Base-by-base conservation (phyloP, 2,888 invertebrate species). In the Macrosiphum euphorbiae region DNA sequence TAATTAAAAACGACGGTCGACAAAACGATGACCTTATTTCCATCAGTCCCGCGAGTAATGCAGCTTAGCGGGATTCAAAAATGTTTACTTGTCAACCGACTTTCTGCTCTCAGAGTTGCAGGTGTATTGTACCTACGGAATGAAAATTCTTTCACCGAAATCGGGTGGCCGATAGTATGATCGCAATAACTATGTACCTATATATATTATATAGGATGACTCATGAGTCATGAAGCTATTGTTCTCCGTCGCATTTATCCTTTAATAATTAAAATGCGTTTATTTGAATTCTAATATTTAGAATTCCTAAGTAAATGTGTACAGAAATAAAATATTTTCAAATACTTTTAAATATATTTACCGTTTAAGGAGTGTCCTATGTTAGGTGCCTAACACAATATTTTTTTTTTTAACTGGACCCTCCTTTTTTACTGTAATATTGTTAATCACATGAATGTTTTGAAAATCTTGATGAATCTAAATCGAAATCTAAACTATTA, bases 1-100 rank as follows among this genome's bases (percentile, higher is more conserved):
- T 90, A 90, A 90, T 90, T 90, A 90, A 90, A 89, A 67, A 67
- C 61, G 16, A 47, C 28, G 90, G 90, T 67, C 47, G 67, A 47
- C 61, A 90, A 67, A 67, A 90, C 47, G 47, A 47, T 90, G 90
- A 67, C 90, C 47, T 61, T 61, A 47, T 47, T n/a, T 20, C n/a
- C 28, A n/a, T 26, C 47, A 58, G 90, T 47, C 61, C n/a, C 90
- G 20, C 28, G 90, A 20, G n/a, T 78, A 86, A 86, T 28, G 44
- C 26, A 28, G 28, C 35, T 26, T 47, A 47, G 86, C 13, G 28
- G 16, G 86, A 50, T 86, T 47, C 47, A 47, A 86, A 86, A 47
- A 86, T 44, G 28, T 86, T 86, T 86, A 86, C 86, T 86, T 44
- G 78, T 78, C 67, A 35, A 78, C 67, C 5, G 78, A 78, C 35